Evolutionary conservation across 2,888 invertebrate species (phyloP).

Genomic region (Eristalinus sepulchralis): DNA sequence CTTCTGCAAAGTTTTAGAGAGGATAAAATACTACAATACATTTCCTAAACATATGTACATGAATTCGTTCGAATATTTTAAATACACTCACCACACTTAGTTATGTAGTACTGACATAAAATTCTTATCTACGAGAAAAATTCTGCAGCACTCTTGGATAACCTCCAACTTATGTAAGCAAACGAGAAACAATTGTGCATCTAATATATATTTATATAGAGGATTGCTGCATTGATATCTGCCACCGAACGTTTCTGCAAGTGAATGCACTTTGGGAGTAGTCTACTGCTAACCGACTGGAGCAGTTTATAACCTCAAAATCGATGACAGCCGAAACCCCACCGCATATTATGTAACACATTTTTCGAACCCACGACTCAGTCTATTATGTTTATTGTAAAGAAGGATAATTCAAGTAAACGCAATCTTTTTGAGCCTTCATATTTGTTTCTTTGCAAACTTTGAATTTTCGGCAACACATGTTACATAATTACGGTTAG

Average conservation of each 20-base stretch:
- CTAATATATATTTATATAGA: background rate
- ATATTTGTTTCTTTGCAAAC: background rate
- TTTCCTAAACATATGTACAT: too few relatives aligned
- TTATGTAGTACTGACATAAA: background rate
- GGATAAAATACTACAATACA: too few relatives aligned
- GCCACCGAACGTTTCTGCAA: background rate
- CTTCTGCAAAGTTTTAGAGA: background rate
- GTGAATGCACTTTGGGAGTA: background rate
- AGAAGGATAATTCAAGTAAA: too few relatives aligned
- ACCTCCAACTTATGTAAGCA: constrained; percentile 62
- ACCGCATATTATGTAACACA: background rate
- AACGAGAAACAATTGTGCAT: background rate
- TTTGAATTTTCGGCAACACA: constrained; percentile 44
- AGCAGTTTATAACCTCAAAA: background rate
- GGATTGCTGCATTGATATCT: background rate
- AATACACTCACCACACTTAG: background rate
- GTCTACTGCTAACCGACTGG: background rate
- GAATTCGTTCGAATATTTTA: background rate
- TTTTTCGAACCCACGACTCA: background rate
- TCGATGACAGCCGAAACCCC: background rate
- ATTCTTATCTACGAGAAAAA: background rate
- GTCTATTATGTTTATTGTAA: background rate
- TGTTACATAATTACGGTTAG: constrained; percentile 70
- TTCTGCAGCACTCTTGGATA: constrained; percentile 11
- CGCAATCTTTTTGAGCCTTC: too few relatives aligned